A percentile compares a stretch with the other conserved stretches of the same genome.
phyloP scores from a whole-genome alignment of 2,797 vertebrate genomes.

The Gymnoscopelus braueri region DNA sequence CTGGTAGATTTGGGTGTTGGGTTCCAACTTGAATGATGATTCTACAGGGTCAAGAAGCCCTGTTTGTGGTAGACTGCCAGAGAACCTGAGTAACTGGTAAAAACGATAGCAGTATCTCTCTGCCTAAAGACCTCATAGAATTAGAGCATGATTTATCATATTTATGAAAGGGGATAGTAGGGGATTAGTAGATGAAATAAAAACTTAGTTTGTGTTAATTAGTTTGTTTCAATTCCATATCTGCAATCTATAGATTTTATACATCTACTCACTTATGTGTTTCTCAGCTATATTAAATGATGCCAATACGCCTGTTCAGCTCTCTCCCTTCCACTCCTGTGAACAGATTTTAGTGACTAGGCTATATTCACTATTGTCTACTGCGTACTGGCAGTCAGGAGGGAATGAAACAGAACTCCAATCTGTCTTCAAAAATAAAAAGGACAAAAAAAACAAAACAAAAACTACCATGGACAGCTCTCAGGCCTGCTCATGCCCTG shows the following conservation, averaged over 20 bases:
- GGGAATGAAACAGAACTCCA: too few species aligned
- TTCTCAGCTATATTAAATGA: slow-evolving; percentile 52
- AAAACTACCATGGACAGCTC: slow-evolving; percentile 69
- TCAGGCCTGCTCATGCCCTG: slow-evolving; percentile 61
- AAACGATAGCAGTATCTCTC: slow-evolving; percentile 60
- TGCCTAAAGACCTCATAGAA: slow-evolving; percentile 64
- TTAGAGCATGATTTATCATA: slow-evolving; percentile 53
- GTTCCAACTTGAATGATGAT: slow-evolving; percentile 39
- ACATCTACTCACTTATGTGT: slow-evolving; percentile 60
- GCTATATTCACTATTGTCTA: slow-evolving; percentile 34
- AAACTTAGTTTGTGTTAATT: slow-evolving; percentile 33
- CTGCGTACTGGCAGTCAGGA: slow-evolving; percentile 12
- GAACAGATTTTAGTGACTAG: slow-evolving; percentile 45
- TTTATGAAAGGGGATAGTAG: slow-evolving; percentile 48
- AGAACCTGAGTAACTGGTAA: slow-evolving; percentile 46
- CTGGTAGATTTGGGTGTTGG: slow-evolving; percentile 48
- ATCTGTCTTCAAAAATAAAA: too few species aligned
- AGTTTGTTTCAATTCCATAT: slow-evolving; percentile 65
- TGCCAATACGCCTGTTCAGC: slow-evolving; percentile 61
- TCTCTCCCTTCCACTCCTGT: slow-evolving; percentile 45
- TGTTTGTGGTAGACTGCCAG: slow-evolving; percentile 46
- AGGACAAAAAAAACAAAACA: slow-evolving; percentile 4
- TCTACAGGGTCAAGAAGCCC: slow-evolving; percentile 33
- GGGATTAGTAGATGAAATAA: slow-evolving; percentile 38
- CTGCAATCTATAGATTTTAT: slow-evolving; percentile 56